Evolutionary conservation across 2,888 invertebrate genomes (phyloP), one percentile per base, ranked within the genome.

Genomic region (Pogonocherus hispidulus): DNA sequence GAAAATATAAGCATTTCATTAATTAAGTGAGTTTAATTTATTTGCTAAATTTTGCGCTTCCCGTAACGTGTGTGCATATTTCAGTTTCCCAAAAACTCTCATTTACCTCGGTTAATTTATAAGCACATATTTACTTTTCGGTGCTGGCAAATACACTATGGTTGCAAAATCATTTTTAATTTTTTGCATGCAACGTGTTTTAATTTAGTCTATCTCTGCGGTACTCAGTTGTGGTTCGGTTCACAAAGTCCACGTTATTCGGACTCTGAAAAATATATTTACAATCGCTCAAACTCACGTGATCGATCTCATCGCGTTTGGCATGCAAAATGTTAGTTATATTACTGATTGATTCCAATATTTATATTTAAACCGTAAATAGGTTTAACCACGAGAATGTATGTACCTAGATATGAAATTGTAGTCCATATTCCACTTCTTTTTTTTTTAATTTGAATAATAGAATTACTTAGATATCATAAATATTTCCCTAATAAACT

Each of bases 1-100:
- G 14, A 23, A 0, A 62, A 49, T 35, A 46, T 59, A 49, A 16
- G 19, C 49, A 35, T 16, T 54, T 37, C 18, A 54, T 54, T 54
- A 63, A 63, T 63, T 54, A 63, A 54, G 41, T 54, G 44, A 54
- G 32, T 54, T 54, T 54, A 35, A 63, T 54, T 54, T 63, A 63
- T 63, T 63, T 54, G 41, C 22, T 54, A 63, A 23, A 44, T 54
- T 54, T 54, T 16, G 22, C 54, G 44, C 54, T 52, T 63, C 18
- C 22, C 27, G 18, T 23, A 52, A 63, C 22, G 22, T 63, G 46
- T 52, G 37, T 63, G 63, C 27, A 63, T 54, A 44, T 54, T 51
- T 44, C 54, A 35, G 19, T 54, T 22, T 22, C 11, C 22, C 22
- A 22, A 62, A 62, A 51, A 35, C 27, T 8, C 27, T 2, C 32